Percentiles rank a stretch among this genome's conserved stretches.
Evolutionary conservation across 2,113 vertebrate species (phyloP).

Genomic region (Ptychochromis oligacanthus): DNA sequence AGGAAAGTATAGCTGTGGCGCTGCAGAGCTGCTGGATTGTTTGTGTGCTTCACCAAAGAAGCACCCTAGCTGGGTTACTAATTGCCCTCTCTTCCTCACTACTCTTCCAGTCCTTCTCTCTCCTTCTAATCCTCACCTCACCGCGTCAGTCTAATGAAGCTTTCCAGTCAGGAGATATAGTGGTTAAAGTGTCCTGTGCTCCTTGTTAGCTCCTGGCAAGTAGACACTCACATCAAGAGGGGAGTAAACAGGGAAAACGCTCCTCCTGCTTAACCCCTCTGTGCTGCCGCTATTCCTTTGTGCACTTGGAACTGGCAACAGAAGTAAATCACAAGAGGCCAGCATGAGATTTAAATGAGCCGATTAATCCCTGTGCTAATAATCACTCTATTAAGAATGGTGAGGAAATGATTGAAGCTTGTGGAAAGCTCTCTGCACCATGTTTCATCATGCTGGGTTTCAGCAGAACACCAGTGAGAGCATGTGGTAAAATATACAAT

Average conservation of each 20-base stretch:
- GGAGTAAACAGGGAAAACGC: constrained; percentile 6
- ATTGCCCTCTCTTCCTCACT: constrained; percentile 30
- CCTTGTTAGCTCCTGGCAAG: constrained; percentile 58
- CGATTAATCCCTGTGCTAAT: constrained; percentile 69
- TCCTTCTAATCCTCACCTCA: constrained; percentile 3
- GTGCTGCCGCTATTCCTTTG: constrained; percentile 23
- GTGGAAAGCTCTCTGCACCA: neutral
- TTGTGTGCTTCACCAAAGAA: constrained; percentile 22
- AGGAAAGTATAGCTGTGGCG: neutral
- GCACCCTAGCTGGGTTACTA: constrained; percentile 31
- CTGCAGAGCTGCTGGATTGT: neutral
- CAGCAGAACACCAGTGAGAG: constrained; percentile 6
- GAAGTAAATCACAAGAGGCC: constrained; percentile 53
- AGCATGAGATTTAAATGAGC: constrained; percentile 62
- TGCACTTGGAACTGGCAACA: constrained; percentile 45
- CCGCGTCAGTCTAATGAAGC: constrained; percentile 46
- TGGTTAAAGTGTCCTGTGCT: constrained; percentile 29
- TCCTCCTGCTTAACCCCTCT: constrained; percentile 1
- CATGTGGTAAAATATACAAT: constrained; percentile 13
- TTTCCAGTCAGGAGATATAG: constrained; percentile 18
- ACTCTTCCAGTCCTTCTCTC: neutral
- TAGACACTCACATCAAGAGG: constrained; percentile 29
- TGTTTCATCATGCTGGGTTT: constrained; percentile 22
- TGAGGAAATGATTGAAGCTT: constrained; percentile 53
- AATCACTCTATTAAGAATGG: constrained; percentile 56